phyloP scores from a whole-genome alignment of 2,113 vertebrate genomes.

The Rhynchomys soricoides region DNA sequence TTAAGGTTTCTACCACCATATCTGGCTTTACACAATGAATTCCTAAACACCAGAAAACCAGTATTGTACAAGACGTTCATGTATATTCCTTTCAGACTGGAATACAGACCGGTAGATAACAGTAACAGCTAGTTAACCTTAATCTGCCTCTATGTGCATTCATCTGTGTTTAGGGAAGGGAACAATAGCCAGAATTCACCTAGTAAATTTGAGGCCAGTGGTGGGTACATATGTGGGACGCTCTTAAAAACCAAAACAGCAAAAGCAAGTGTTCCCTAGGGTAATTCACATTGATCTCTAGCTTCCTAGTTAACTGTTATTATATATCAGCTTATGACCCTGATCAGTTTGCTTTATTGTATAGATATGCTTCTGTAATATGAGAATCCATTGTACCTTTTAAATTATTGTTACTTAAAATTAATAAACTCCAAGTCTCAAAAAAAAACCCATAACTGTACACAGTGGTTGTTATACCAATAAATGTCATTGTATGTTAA shows the following conservation, averaged over 20 bases:
- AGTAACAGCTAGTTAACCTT: neutral
- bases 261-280: neutral
- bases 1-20: neutral
- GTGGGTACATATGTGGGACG: too few species aligned
- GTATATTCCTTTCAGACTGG: neutral
- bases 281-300: rapidly evolving
- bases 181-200: neutral
- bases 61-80: neutral
- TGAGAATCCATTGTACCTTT: neutral
- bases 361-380: neutral
- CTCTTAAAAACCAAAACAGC: neutral
- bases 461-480: neutral
- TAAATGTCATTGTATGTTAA: neutral
- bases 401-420: slow-evolving; percentile 60
- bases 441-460: too few species aligned
- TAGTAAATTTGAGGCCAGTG: neutral
- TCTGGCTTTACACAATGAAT: neutral
- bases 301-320: neutral
- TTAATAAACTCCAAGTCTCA: neutral
- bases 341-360: slow-evolving; percentile 28
- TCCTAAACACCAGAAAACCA: neutral
- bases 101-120: neutral
- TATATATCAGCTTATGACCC: neutral
- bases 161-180: neutral
- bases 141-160: neutral